Percentiles rank a stretch among this genome's conserved stretches.
Evolutionary conservation across 2,797 vertebrate species (phyloP).

Genomic region (Hafferia zeledoni): DNA sequence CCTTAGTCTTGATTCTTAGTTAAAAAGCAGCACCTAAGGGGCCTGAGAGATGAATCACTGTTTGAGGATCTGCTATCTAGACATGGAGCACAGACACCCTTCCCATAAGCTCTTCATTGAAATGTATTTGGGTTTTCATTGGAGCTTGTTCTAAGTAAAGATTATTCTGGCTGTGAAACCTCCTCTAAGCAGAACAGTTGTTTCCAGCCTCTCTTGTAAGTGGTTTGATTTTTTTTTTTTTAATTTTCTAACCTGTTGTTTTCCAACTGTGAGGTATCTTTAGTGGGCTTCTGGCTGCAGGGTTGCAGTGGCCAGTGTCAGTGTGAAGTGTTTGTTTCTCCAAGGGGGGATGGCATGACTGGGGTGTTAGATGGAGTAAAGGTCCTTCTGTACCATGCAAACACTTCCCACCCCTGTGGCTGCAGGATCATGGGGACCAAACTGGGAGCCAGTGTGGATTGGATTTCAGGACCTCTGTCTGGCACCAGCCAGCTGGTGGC

Average conservation of each 20-base stretch:
- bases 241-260: background rate
- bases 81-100: background rate
- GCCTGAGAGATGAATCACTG: background rate
- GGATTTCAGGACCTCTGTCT: background rate
- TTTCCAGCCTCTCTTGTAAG: background rate
- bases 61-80: background rate
- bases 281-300: background rate
- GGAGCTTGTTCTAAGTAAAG: background rate
- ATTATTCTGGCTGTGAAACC: background rate
- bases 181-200: background rate
- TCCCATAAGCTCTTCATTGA: background rate
- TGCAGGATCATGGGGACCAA: background rate
- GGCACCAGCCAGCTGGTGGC: background rate
- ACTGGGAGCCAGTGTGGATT: background rate
- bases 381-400: background rate
- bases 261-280: background rate
- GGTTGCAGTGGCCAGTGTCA: background rate
- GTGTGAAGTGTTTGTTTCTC: background rate
- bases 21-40: background rate
- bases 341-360: background rate
- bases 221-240: background rate
- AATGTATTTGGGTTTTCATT: background rate
- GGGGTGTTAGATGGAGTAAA: background rate
- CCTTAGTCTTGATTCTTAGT: background rate
- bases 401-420: background rate